A percentile compares a stretch with the other conserved stretches of the same genome.
phyloP scores from a whole-genome alignment of 2,797 vertebrate genomes.

The Sarcophilus harrisii region DNA sequence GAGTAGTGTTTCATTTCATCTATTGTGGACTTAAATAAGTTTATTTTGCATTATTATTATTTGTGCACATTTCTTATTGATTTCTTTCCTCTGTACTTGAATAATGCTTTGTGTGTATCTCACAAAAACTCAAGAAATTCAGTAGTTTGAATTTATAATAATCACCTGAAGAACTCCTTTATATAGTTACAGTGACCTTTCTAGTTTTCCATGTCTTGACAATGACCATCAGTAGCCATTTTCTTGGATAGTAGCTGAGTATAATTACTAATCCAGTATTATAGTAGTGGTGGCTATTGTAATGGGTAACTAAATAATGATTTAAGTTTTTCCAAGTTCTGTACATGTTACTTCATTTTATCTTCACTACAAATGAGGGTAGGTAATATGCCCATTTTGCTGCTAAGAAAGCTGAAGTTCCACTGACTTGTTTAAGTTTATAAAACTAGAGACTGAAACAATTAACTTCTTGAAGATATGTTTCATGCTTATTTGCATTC shows the following conservation, averaged over 20 bases:
- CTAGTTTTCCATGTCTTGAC: not conserved
- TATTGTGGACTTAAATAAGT: not conserved
- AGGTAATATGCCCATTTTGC: not conserved
- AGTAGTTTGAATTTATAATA: not conserved
- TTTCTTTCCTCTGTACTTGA: not conserved
- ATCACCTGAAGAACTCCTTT: not conserved
- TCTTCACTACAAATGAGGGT: not conserved
- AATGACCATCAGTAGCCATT: not conserved
- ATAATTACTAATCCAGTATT: not conserved
- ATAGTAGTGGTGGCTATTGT: not conserved
- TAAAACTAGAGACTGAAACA: not conserved
- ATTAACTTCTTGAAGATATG: not conserved
- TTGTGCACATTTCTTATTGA: not conserved
- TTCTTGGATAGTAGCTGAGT: not conserved
- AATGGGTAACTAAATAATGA: not conserved
- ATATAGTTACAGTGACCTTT: not conserved
- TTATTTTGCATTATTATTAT: not conserved
- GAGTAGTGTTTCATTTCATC: not conserved
- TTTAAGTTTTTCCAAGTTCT: not conserved
- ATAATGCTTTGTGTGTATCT: not conserved
- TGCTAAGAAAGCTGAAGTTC: not conserved
- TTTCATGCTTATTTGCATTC: not conserved
- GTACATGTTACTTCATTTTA: not conserved
- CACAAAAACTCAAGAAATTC: not conserved
- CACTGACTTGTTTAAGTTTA: not conserved